Evolutionary conservation across 2,113 vertebrate genomes (phyloP).

Genomic region (Aythya baeri): DNA sequence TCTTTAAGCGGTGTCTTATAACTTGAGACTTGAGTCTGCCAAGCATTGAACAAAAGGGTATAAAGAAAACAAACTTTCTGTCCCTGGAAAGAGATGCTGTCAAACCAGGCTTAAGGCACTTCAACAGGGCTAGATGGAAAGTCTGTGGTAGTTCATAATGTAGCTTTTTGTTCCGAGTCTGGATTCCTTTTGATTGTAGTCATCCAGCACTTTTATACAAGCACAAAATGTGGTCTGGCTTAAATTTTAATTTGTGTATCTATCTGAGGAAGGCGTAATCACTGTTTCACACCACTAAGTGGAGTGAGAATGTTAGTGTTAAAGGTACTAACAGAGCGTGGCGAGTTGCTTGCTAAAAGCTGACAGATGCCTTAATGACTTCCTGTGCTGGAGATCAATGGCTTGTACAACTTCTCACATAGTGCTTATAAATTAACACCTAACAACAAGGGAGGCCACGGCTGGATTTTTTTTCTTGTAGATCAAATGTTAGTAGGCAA

Average conservation of each 20-base stretch:
- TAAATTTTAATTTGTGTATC: not conserved
- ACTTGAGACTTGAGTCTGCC: not conserved
- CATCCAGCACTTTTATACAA: not conserved
- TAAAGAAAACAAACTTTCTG: not conserved
- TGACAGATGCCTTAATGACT: slow-evolving; percentile 72
- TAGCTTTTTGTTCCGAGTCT: not conserved
- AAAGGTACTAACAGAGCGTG: not conserved
- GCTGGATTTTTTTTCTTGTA: not conserved
- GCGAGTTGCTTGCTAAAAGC: slow-evolving; percentile 19
- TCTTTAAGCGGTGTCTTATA: not conserved
- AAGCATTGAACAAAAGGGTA: not conserved
- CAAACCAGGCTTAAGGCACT: not conserved
- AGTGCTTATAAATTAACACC: not conserved
- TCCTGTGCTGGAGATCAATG: not conserved
- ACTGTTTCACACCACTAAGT: not conserved
- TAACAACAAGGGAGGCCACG: not conserved
- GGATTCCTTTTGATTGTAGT: not conserved
- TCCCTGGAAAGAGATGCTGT: not conserved
- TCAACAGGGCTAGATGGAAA: not conserved
- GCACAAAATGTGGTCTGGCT: not conserved
- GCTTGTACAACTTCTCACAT: not conserved
- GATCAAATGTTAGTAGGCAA: not conserved
- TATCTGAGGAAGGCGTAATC: not conserved
- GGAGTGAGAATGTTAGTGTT: not conserved
- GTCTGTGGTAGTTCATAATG: not conserved